Base-by-base conservation (phyloP, 1,140 invertebrate genomes). In the Drosophila bocqueti region DNA sequence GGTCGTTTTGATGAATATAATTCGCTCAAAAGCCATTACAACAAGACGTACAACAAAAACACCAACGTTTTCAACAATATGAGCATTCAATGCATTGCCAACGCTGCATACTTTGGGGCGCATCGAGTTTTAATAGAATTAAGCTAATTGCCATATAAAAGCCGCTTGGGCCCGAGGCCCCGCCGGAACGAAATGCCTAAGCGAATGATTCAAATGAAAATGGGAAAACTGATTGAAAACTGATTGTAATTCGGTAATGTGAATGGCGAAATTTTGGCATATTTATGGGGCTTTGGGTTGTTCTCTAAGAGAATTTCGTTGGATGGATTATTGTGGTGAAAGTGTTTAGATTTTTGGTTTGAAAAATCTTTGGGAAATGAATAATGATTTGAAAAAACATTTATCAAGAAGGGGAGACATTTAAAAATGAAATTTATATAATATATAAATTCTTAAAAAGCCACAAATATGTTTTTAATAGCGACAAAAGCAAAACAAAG, bases 111-210 rank as follows among this genome's bases (percentile, higher is more conserved):
- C 47, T 60, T 60, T 76, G 16, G 46, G 72, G 26, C 73, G 72
- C 72, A 76, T n/a, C 57, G 73, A 54, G 80, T 79, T 86, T 80
- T 89, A 80, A 86, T 86, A 83, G 76, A 86, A 89, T 89, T 83
- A 77, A 83, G 73, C 76, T 87, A 87, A 87, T 87, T 89, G 84
- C 81, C 73, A 80, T 65, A 83, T 43, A 83, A 83, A 83, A 74
- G 67, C 67, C 66, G 71, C 63, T 65, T 57, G 63, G 43, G 34
- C 59, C 40, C 26, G 43, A 49, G 50, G 43, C 40, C 21, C 40
- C 21, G 10, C 1, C 16, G 9, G 10, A 34, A 8, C 29, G 47
- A 71, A 46, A 61, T 40, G 42, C 66, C 66, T 40, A 55, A 38
- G 58, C 46, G 59, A 38, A 54, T 43, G 71, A 74, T 61, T 61